phyloP scores from a whole-genome alignment of 2,113 vertebrate species.

The Fregetta grallaria region DNA sequence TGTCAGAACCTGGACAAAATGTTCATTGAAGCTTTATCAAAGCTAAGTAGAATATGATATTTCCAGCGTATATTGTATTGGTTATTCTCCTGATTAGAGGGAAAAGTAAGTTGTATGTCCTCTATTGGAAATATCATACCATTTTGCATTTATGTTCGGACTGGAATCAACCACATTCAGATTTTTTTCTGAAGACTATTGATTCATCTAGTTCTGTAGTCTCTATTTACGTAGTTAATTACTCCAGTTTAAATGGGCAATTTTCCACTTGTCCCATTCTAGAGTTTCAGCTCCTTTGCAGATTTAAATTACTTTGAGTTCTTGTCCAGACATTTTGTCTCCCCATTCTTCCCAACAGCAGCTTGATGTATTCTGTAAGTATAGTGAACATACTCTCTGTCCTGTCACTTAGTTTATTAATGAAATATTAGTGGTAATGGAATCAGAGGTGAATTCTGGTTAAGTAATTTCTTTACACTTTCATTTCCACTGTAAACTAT shows the following conservation, averaged over 20 bases:
- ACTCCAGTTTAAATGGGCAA: background rate
- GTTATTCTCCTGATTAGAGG: background rate
- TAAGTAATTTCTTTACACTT: background rate
- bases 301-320: background rate
- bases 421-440: background rate
- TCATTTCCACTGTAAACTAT: background rate
- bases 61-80: background rate
- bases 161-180: background rate
- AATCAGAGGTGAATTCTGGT: background rate
- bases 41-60: background rate
- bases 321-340: background rate
- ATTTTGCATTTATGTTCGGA: background rate
- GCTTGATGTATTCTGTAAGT: background rate
- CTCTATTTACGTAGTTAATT: background rate
- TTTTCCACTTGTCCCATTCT: background rate
- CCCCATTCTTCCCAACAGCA: background rate
- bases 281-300: background rate
- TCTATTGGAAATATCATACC: background rate
- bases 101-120: background rate
- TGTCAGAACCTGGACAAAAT: background rate
- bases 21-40: background rate
- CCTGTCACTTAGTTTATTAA: background rate
- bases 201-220: background rate
- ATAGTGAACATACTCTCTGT: background rate
- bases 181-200: background rate